Base-by-base conservation (phyloP, 2,797 vertebrate species). In the Melanotaenia boesemani region DNA sequence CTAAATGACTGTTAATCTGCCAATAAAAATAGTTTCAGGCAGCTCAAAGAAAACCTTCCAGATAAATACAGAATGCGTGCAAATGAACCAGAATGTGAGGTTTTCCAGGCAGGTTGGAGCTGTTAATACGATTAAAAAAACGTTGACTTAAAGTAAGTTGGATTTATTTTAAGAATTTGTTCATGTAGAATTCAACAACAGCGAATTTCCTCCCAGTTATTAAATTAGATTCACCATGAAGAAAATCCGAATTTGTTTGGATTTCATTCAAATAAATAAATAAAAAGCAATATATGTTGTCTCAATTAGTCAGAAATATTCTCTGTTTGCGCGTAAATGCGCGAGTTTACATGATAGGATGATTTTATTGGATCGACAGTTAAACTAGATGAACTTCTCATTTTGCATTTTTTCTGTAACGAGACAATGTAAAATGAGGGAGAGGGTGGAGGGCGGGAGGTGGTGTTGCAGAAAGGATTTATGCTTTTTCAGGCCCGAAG, bases 401-500 rank as follows among this genome's bases (percentile, higher is more conserved):
- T 13, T 50, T 26, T 24, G 10, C 9, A 5, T 22, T 24, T 22
- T 26, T 12, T 20, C 7, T 54, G 52, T 54, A 54, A 96, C 94
- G 95, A 95, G 94, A 92, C 93, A 90, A 95, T 96, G 48, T 8
- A 16, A 16, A 28, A 46, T 5, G 18, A 26, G 36, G 20, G 50
- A 28, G 58, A 44, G 74, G 5, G 18, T 2, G 13, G 12, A 92
- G 94, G 94, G 90, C 24, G 22, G 5, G 44, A 16, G 34, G 12
- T 91, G 93, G 88, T 94, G 82, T 93, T 89, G 92, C 91, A 91
- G 88, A 93, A 91, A 95, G 97, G 97, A 98, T 98, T 97, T 96
- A 98, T 95, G 95, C 94, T 91, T 90, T 96, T 97, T 97, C 96
- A 96, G 95, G 93, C 96, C 94, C 93, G 95, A 94, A 95, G 96